Evolutionary conservation across 2,888 invertebrate genomes (phyloP), one percentile per base, ranked within the genome.

Genomic region (Coremacera marginata): DNA sequence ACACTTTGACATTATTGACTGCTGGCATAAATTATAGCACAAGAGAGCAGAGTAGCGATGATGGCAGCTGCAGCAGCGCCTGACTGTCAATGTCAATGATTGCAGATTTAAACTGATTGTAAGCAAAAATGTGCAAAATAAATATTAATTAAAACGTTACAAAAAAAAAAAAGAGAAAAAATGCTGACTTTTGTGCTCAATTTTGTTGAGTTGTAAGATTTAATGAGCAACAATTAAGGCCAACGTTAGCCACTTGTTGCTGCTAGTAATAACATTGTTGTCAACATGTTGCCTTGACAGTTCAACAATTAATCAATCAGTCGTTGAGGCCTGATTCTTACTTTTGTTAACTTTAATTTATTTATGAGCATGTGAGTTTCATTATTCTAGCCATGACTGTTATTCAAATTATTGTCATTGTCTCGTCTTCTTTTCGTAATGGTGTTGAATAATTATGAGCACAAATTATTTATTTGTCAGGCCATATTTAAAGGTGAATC

Each of bases 11-110:
- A 37, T 60, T 37, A 70, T 70, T 49, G 37, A 16, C 25, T 25
- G 27, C 25, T 25, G 25, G 49, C 14, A 68, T 55, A 70, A 70
- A 70, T 55, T 11, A 70, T 55, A 34, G 70, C 68, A 27, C n/a
- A 9, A 44, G 44, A 44, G 44, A 44, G 16, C 27, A 60, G n/a
- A 60, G 60, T 60, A 22, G 8, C 37, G 11, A 44, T 34, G 37
- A 1, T 44, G 22, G 22, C 67, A 19, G 37, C 19, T 0, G 37
- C 22, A 22, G 5, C 67, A 65, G 31, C 22, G 22, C 27, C 60
- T 25, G 22, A 14, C 19, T 55, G 55, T 55, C 55, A 55, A 22
- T 55, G 55, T 55, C 22, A 22, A 44, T 44, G 44, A 44, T 44
- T 44, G 14, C 7, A 11, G 44, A 7, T 44, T 44, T 44, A 11